Percentiles rank a stretch among this genome's conserved stretches.
These are phyloP conservation scores for Apis cerana DNA, from an alignment of 1,140 invertebrate species.

Conservation along the genomic window DNA sequence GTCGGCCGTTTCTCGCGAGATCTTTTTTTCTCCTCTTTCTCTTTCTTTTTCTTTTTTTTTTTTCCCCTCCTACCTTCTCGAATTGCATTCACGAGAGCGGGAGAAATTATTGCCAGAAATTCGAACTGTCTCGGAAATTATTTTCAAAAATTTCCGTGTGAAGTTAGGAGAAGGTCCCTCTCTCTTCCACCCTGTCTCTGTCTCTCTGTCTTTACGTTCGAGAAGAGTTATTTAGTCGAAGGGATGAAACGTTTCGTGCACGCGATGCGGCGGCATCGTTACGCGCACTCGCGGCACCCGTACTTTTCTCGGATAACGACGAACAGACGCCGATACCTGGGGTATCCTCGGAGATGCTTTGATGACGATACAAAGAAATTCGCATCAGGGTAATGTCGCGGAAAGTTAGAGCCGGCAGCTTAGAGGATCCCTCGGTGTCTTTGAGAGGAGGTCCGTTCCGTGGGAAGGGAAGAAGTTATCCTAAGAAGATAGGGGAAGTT, in stretches of 20 bases:
- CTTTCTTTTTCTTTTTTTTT: neutral
- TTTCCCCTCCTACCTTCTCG: too few relatives aligned
- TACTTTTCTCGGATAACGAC: conserved; percentile 44
- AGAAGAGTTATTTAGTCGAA: too few relatives aligned
- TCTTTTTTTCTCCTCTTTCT: neutral
- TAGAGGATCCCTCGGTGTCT: neutral
- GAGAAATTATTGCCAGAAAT: neutral
- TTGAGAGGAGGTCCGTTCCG: conserved; percentile 3
- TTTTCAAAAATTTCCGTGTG: neutral
- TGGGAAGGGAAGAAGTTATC: neutral
- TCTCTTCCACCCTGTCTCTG: too few relatives aligned
- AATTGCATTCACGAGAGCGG: neutral
- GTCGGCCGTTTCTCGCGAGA: neutral
- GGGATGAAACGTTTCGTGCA: neutral
- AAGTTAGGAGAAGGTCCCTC: neutral
- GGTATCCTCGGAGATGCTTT: conserved; percentile 23
- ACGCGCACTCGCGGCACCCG: conserved; percentile 32
- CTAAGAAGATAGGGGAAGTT: too few relatives aligned
- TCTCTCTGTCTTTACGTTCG: neutral
- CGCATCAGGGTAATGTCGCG: conserved; percentile 74
- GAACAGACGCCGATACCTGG: conserved; percentile 48
- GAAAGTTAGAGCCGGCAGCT: conserved; percentile 58
- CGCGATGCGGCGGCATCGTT: conserved; percentile 17
- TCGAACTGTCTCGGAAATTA: neutral
- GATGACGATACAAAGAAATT: conserved; percentile 66